phyloP scores from a whole-genome alignment of 1,140 invertebrate genomes.

The Drosophila santomea region DNA sequence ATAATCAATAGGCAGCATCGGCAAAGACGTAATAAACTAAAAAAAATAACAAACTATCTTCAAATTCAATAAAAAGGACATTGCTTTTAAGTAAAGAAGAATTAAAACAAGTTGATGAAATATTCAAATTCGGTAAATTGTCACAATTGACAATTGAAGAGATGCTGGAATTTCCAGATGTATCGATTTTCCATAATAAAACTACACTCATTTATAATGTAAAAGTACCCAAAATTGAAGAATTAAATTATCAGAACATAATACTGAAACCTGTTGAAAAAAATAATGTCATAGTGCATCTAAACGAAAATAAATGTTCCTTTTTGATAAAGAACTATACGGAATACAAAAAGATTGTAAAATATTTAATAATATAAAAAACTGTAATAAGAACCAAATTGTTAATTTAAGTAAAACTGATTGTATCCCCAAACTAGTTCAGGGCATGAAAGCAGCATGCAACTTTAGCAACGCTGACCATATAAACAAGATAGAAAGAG shows the following conservation, averaged over 20 bases:
- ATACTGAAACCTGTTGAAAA: no score
- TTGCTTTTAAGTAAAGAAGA: no score
- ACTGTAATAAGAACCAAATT: not conserved
- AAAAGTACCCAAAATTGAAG: not conserved
- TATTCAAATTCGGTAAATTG: no score
- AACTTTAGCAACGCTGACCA: not conserved
- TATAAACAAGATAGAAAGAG: not conserved
- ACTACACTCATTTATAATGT: not conserved
- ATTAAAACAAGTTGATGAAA: no score
- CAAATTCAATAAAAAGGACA: not conserved
- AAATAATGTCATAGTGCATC: not conserved
- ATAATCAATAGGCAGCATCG: not conserved
- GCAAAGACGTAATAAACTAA: not conserved
- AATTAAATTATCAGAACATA: not conserved
- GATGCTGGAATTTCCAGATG: not conserved
- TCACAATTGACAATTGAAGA: no score
- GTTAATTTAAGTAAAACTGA: slow-evolving; percentile 1
- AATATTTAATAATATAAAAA: not conserved
- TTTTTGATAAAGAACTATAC: no score
- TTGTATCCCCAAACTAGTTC: not conserved
- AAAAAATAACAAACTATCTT: not conserved
- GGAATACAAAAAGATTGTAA: no score
- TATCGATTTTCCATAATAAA: not conserved
- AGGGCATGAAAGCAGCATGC: not conserved
- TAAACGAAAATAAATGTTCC: not conserved